These are phyloP conservation scores for Neosalanx taihuensis DNA, from an alignment of 2,797 vertebrate genomes.

Conservation along the genomic window DNA sequence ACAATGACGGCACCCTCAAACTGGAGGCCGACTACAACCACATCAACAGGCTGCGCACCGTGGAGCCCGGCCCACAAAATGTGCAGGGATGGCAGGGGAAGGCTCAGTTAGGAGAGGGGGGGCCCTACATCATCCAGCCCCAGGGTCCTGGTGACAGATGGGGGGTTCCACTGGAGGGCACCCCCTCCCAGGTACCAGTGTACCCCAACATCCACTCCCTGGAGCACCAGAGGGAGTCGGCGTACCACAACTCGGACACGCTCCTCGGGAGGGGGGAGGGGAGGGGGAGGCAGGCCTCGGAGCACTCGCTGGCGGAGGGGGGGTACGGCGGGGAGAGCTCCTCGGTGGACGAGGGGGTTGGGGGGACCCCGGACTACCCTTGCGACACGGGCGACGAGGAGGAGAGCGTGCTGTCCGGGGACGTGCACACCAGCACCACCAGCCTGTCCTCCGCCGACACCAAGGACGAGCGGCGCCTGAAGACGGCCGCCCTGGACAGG, in stretches of 20 bases:
- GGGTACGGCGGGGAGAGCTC: conserved; percentile 26
- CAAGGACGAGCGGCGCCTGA: conserved; percentile 39
- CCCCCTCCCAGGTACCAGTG: conserved; percentile 59
- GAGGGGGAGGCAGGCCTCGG: conserved; percentile 24
- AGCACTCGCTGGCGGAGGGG: conserved; percentile 11
- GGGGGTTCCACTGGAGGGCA: conserved; percentile 30
- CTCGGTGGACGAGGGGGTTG: conserved; percentile 62
- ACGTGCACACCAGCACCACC: conserved; percentile 75
- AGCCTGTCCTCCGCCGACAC: conserved; percentile 75
- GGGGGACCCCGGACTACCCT: conserved; percentile 60
- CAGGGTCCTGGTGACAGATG: conserved; percentile 41
- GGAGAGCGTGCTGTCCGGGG: conserved; percentile 68
- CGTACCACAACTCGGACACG: conserved; percentile 25
- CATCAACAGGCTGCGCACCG: conserved; percentile 67
- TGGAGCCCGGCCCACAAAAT: conserved; percentile 4
- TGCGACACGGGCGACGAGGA: conserved; percentile 73
- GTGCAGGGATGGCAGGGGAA: conserved; percentile 13
- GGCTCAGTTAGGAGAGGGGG: conserved; percentile 29
- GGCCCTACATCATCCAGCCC: conserved; percentile 72
- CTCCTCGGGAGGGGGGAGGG: conserved; percentile 20
- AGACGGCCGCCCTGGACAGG: conserved; percentile 46
- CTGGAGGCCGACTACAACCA: conserved; percentile 77
- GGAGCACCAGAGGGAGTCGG: conserved; percentile 19
- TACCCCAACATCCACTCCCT: conserved; percentile 49
- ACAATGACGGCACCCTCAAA: conserved; percentile 63